Evolutionary conservation across 2,797 vertebrate species (phyloP).

Genomic region (Mormyrus proboscirostris): DNA sequence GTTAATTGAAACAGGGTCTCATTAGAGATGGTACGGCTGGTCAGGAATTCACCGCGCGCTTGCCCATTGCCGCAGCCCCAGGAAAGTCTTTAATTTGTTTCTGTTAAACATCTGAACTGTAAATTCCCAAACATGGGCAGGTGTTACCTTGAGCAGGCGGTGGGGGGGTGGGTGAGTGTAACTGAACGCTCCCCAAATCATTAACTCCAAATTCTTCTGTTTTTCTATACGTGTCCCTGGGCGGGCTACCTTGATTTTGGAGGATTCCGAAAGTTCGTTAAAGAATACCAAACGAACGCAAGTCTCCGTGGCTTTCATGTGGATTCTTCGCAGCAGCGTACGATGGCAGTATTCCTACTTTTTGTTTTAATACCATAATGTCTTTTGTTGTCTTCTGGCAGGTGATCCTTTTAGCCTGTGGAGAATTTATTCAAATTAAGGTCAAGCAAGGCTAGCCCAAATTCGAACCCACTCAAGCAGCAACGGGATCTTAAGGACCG

Average conservation of each 20-base stretch:
- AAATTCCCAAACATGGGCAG: slow-evolving; percentile 19
- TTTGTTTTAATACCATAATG: neutral
- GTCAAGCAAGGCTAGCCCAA: neutral
- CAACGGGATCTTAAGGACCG: too few species aligned
- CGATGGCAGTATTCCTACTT: too few species aligned
- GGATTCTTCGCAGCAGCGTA: neutral
- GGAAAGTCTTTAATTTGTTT: slow-evolving; percentile 21
- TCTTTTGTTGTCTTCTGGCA: neutral
- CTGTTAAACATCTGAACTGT: slow-evolving; percentile 20
- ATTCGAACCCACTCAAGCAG: neutral
- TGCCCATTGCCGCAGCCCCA: neutral
- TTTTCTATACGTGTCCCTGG: neutral
- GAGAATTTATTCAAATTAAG: neutral
- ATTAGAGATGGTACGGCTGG: neutral
- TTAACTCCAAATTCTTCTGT: neutral
- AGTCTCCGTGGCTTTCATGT: neutral
- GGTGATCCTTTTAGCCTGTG: neutral
- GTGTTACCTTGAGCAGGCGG: neutral
- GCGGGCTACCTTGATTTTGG: neutral
- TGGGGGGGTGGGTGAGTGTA: neutral
- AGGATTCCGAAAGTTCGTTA: neutral
- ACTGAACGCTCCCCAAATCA: neutral
- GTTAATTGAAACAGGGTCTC: slow-evolving; percentile 24
- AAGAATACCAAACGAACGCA: neutral
- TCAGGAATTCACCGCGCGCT: neutral